These are phyloP conservation scores for Staurois parvus DNA, from an alignment of 2,797 vertebrate genomes.

Conservation along the genomic window DNA sequence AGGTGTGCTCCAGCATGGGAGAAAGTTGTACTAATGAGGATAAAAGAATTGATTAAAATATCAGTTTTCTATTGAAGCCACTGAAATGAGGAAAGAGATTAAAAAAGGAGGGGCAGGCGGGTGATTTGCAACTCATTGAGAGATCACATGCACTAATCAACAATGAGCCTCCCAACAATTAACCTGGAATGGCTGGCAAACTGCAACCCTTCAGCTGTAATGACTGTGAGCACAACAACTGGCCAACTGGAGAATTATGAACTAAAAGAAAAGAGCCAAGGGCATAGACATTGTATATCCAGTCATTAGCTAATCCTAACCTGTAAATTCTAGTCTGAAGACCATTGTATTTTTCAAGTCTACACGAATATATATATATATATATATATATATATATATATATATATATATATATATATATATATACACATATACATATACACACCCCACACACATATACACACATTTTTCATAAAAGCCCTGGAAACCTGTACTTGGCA, in stretches of 20 bases:
- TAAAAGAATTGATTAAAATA: constrained; percentile 35
- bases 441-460: too few relatives aligned
- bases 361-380: too few relatives aligned
- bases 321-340: too few relatives aligned
- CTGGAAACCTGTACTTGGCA: too few relatives aligned
- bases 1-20: constrained; percentile 27
- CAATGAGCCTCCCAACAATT: neutral
- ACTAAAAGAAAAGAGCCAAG: neutral
- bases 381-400: too few relatives aligned
- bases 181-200: neutral
- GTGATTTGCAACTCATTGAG: neutral
- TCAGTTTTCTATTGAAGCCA: constrained; percentile 26
- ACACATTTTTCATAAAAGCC: too few relatives aligned
- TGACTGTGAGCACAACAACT: neutral
- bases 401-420: too few relatives aligned
- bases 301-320: too few relatives aligned
- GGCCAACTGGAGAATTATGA: neutral
- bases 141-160: neutral
- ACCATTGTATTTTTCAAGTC: too few relatives aligned
- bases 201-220: neutral
- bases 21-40: constrained; percentile 15
- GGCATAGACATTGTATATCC: too few relatives aligned
- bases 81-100: neutral
- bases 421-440: too few relatives aligned
- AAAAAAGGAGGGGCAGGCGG: neutral